Evolutionary conservation across 2,113 vertebrate species (phyloP).

Genomic region (Psittacula cyanocephala): DNA sequence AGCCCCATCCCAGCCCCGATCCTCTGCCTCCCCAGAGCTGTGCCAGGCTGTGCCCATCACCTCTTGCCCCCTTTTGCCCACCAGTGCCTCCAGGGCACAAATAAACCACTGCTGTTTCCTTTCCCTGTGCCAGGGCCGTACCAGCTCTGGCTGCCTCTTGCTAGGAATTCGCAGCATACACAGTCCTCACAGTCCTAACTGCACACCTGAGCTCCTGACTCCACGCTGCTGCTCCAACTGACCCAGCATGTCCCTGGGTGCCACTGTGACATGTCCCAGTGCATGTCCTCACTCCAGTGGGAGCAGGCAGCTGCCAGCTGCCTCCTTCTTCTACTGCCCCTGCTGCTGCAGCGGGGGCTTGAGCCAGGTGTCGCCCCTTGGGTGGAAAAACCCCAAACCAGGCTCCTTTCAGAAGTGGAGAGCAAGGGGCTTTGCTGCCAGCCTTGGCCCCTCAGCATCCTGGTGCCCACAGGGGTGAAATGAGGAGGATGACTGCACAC

Average conservation of each 20-base stretch:
- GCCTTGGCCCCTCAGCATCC: neutral
- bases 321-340: neutral
- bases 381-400: accelerated
- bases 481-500: neutral
- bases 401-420: neutral
- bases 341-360: neutral
- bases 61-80: neutral
- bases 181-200: neutral
- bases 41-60: neutral
- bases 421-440: neutral
- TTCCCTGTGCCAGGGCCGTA: neutral
- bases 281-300: neutral
- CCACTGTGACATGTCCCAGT: neutral
- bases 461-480: neutral
- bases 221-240: neutral
- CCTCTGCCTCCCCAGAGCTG: neutral
- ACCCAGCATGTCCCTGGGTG: neutral
- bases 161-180: neutral
- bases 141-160: neutral
- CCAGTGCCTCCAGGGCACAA: accelerated
- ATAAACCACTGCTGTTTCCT: neutral
- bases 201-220: neutral
- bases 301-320: neutral
- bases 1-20: no score
- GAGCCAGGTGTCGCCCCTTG: neutral